Base-by-base conservation (phyloP, 2,888 invertebrate genomes). In the Pyrocoelia pectoralis region DNA sequence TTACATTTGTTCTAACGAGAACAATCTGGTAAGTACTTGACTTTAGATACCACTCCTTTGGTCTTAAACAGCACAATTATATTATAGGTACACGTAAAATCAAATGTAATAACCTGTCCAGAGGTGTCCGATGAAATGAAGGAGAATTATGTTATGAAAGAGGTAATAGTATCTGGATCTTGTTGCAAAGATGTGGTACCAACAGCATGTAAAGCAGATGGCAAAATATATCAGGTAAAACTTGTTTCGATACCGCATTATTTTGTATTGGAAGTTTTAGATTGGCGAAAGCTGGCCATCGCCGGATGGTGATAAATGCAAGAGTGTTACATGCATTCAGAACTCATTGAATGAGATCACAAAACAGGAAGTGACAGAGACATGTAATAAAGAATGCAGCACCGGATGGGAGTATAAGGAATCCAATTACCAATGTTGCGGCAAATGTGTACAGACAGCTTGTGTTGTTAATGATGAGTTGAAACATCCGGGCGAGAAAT, bases 381-480 rank as follows among this genome's bases (percentile, higher is more conserved):
- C 78, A 2, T 89, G 89, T 73, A 83, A 85, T 50, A 79, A 70
- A 49, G 77, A 81, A n/a, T 85, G 85, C 61, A 66, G 73, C 40
- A 70, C 73, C 73, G 93, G 92, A 0, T 90, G 85, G 81, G 77
- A 77, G 54, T 90, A 91, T 71, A 72, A 76, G 15, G 74, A 84
- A 1, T 73, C 83, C 2, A 66, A 73, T 1, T 70, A 79, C 9
- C 73, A 71, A 24, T 91, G 91, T 73, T 91, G 91, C 74, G 91
- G 91, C 1, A 79, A 82, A 50, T 91, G 91, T 76, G 76, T 83
- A 40, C 86, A 87, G 12, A 82, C 84, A 1, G 86, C 86, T 0
- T 91, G 91, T 74, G 81, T 88, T 0, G 80, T 85, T 40, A 82
- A 83, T 28, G 85, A 84, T 0, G 67, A 73, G 15, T 70, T 85